Base-by-base conservation (phyloP, 2,797 vertebrate genomes). In the Danio choprae region DNA sequence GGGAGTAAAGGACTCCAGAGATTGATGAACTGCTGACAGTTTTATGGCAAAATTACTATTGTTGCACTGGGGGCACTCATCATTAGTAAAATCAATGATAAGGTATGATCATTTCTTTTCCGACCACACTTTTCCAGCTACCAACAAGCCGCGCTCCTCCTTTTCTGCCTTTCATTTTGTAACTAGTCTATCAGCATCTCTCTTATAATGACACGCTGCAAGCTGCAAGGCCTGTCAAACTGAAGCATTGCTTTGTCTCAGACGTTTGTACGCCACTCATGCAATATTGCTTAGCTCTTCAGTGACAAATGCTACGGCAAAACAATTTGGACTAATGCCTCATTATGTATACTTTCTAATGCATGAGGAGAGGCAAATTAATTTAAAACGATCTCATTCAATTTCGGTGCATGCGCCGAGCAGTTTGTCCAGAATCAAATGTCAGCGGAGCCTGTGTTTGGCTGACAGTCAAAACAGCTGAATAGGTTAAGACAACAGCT, bases 21-120 rank as follows among this genome's bases (percentile, higher is more conserved):
- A 94, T 91, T 92, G 94, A 92, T 94, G 92, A 94, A 94, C 94
- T 95, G 94, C 94, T 95, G 96, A 96, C 96, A 95, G 93, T 90
- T 93, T 94, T 92, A 91, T 92, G 92, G 91, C 90, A 90, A 95
- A 94, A 95, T 94, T 92, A 94, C 93, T 93, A 94, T 94, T 93
- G 93, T 94, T 95, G 92, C 90, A 89, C 91, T 91, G 79, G 40
- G 87, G 92, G 92, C 89, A 91, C 92, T 94, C 92, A 92, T 94
- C 93, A 95, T 94, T 94, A 94, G 93, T 90, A 90, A 92, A 93
- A 94, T 92, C 91, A 90, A 92, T 92, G 89, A 90, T 90, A 90
- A 86, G 89, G 89, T 89, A 86, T 88, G 89, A 92, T 92, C 90
- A 91, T 93, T 93, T 92, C 90, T 92, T 89, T 87, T 83, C 71